Evolutionary conservation across 2,797 vertebrate species (phyloP), one percentile per base, ranked within the genome.

Genomic region (Ctenosaura bakeri): DNA sequence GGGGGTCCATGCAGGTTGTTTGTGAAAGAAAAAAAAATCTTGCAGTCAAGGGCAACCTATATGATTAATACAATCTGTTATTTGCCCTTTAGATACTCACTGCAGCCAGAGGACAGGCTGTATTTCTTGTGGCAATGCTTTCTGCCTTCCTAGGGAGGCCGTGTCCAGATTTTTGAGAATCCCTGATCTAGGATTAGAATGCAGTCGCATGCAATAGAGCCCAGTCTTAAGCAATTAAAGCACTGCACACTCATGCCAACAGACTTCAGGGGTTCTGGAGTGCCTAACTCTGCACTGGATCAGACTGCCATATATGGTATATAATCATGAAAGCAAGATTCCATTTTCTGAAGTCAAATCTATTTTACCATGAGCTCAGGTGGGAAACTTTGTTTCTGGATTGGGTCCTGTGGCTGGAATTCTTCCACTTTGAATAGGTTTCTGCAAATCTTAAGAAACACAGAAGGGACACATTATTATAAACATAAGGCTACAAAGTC

Each of bases 351-450:
- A 81, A 81, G 16, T 59, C 12, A 54, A 59, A 6, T 73, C 38
- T 26, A 73, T 54, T 54, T 91, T 89, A 78, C 80, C 26, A 12
- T 89, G 64, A 94, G 32, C 42, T 95, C 76, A 90, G 59, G 84
- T 6, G 56, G 89, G 92, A 88, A 90, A 85, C 83, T 91, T 83
- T 54, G 9, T 71, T 95, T 22, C 62, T 92, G 91, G 14, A 80
- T 91, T 79, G 76, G 20, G 42, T 85, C 35, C 64, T 90, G 86
- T 32, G 89, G 69, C 4, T 88, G 77, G 85, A 93, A 73, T 88
- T 90, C 71, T 87, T 94, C 89, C 59, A 88, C 12, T 91, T 69
- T n/a, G 88, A 91, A 82, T 1, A 79, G 24, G 66, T 93, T 86
- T n/a, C 83, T 89, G 52, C 85, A 93, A 80, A 91, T 56, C 83